Evolutionary conservation across 2,888 invertebrate genomes (phyloP).

Genomic region (Lasioglossum calceatum): DNA sequence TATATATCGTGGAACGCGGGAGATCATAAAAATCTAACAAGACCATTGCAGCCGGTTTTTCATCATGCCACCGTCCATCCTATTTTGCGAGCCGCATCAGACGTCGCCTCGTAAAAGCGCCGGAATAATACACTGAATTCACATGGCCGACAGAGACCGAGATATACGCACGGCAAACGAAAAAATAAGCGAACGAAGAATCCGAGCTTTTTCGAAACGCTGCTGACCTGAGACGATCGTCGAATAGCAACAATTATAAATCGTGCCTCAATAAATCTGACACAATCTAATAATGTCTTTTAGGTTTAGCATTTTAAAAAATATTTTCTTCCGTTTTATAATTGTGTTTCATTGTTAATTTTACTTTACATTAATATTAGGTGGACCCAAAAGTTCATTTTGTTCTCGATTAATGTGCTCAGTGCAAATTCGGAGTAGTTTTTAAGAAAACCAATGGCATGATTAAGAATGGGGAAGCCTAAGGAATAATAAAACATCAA

Average conservation of each 20-base stretch:
- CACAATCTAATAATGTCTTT: not conserved
- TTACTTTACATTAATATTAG: too few relatives aligned
- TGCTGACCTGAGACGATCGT: not conserved
- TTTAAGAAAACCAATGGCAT: too few relatives aligned
- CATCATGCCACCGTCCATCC: constrained; percentile 45
- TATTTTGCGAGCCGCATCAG: constrained; percentile 43
- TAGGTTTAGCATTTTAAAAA: too few relatives aligned
- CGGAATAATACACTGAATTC: constrained; percentile 35
- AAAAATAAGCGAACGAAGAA: constrained; percentile 5
- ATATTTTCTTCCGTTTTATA: too few relatives aligned
- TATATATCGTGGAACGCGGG: constrained; percentile 37
- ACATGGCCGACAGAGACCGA: not conserved
- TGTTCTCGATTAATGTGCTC: too few relatives aligned
- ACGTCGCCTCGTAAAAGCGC: constrained; percentile 30
- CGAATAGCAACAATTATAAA: not conserved
- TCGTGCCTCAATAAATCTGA: not conserved
- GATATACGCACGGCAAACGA: not conserved
- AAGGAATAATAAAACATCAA: too few relatives aligned
- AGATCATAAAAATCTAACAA: constrained; percentile 60
- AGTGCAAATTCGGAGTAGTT: too few relatives aligned
- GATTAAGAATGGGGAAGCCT: too few relatives aligned
- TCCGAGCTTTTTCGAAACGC: not conserved
- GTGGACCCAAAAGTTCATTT: too few relatives aligned
- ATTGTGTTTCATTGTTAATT: too few relatives aligned
- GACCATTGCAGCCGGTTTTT: constrained; percentile 43